These are phyloP conservation scores for Plutomurus gul DNA, from an alignment of 1,140 invertebrate species.

Conservation along the genomic window DNA sequence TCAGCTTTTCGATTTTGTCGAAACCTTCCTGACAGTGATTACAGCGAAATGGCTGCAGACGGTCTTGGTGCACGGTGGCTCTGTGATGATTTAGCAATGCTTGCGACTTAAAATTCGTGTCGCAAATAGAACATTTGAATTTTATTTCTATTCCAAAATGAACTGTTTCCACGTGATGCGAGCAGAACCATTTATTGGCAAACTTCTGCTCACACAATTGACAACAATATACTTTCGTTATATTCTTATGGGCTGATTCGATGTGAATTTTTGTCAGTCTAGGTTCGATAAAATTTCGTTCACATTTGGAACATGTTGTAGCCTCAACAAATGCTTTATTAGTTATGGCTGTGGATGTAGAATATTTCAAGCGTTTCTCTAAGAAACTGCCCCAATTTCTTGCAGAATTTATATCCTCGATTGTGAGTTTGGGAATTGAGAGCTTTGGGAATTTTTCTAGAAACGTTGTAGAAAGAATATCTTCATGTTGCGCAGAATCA, in stretches of 20 bases:
- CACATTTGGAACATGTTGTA: not conserved
- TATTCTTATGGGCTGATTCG: not conserved
- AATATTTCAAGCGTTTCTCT: not conserved
- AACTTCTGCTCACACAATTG: not conserved
- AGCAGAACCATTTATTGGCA: not conserved
- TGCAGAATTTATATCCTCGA: not conserved
- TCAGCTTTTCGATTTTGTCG: not conserved
- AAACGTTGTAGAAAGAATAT: not conserved
- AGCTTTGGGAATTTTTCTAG: not conserved
- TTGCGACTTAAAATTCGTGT: not conserved
- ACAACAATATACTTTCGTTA: not conserved
- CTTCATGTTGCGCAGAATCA: not conserved
- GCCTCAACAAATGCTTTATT: not conserved
- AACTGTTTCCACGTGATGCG: not conserved
- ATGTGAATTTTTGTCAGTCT: not conserved
- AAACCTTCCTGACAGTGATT: not conserved
- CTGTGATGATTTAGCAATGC: not conserved
- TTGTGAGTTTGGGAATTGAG: not conserved
- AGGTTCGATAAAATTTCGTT: not conserved
- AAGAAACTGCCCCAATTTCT: not conserved
- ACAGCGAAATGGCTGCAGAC: not conserved
- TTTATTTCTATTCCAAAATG: not conserved
- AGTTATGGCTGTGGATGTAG: not conserved
- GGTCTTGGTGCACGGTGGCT: not conserved
- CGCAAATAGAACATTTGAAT: not conserved